These are phyloP conservation scores for Cetonia aurata DNA, from an alignment of 2,888 invertebrate genomes.

Conservation along the genomic window DNA sequence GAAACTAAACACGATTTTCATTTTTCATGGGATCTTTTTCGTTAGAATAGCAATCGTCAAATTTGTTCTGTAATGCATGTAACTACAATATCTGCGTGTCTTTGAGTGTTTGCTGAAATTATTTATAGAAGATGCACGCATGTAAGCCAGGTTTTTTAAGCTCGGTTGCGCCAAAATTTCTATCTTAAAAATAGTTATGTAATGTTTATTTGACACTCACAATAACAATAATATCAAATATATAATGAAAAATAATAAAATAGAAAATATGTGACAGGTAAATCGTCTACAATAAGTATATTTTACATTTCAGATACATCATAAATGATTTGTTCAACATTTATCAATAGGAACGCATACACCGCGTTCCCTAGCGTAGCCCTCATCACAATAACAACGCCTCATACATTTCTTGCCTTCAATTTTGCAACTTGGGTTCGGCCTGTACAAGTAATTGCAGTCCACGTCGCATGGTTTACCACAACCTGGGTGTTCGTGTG, in stretches of 20 bases:
- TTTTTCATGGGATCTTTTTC: neutral
- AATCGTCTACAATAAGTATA: too few species aligned
- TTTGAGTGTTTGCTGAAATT: constrained; percentile 8
- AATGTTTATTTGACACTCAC: too few species aligned
- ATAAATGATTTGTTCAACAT: constrained; percentile 19
- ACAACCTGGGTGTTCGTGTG: constrained; percentile 48
- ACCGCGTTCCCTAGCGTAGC: constrained; percentile 48
- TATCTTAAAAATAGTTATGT: too few species aligned
- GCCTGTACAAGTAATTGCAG: constrained; percentile 39
- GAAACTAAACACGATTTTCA: neutral
- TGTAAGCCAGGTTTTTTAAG: neutral
- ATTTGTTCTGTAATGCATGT: neutral
- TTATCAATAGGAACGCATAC: constrained; percentile 45
- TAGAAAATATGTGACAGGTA: too few species aligned
- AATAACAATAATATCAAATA: too few species aligned
- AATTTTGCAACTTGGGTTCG: constrained; percentile 47
- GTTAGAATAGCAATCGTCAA: neutral
- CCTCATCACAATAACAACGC: constrained; percentile 49
- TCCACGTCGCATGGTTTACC: constrained; percentile 49
- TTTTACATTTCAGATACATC: too few species aligned
- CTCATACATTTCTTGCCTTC: constrained; percentile 45
- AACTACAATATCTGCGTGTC: neutral
- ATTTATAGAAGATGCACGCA: constrained; percentile 15
- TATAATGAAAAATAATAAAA: too few species aligned
- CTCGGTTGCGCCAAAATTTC: too few species aligned